A percentile compares a stretch with the other conserved stretches of the same genome.
Conservation (phyloP, 2,797 vertebrate species). For the Artibeus jamaicensis region DNA sequence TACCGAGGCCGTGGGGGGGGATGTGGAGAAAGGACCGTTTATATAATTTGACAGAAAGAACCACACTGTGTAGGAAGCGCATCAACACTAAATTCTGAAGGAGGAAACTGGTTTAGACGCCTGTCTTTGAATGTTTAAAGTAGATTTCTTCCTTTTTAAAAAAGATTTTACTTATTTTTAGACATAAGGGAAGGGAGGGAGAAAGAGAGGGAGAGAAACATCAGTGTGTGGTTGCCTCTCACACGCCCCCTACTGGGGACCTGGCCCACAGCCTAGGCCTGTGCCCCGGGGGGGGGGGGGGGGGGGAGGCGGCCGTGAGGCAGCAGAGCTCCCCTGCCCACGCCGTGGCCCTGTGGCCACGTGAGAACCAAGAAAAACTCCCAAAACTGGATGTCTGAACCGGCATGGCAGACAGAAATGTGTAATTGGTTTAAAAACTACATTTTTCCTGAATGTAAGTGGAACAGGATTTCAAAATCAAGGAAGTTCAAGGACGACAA, state of each 20-base stretch:
- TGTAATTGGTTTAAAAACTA: neutral
- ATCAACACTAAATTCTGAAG: neutral
- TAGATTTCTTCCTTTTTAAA: neutral
- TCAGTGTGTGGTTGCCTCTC: too few relatives aligned
- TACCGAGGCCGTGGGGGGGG: rapidly evolving
- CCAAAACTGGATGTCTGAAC: neutral
- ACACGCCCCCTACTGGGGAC: too few relatives aligned
- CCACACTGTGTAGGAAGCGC: rapidly evolving
- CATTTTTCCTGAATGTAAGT: neutral
- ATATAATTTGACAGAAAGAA: neutral
- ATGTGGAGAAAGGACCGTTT: too few relatives aligned
- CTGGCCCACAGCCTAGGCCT: too few relatives aligned
- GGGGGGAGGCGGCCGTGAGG: rapidly evolving
- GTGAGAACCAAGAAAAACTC: rapidly evolving
- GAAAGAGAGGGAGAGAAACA: too few relatives aligned
- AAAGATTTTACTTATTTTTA: too few relatives aligned
- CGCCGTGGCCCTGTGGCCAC: rapidly evolving
- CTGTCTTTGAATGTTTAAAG: neutral
- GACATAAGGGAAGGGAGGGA: too few relatives aligned
- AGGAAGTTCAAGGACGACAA: neutral
- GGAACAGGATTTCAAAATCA: neutral
- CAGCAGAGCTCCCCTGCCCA: rapidly evolving
- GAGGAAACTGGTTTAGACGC: neutral
- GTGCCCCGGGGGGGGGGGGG: too few relatives aligned
- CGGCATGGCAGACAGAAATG: neutral